Evolutionary conservation across 2,113 vertebrate species (phyloP), one percentile per base, ranked within the genome.

Genomic region (Amblyornis subalaris): DNA sequence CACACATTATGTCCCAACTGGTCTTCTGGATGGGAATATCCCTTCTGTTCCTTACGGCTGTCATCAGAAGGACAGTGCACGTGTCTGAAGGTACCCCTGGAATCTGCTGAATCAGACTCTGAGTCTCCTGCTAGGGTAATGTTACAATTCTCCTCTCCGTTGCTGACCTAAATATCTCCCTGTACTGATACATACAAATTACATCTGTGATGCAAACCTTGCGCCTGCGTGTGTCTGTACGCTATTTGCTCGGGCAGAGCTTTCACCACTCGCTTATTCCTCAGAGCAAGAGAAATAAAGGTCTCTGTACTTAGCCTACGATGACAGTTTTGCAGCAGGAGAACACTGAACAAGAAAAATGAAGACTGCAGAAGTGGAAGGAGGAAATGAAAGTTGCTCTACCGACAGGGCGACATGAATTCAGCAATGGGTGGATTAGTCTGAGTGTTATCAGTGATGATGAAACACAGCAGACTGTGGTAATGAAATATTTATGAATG

Each of bases 401-500:
- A 36, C 85, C 25, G 69, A 67, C 93, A 93, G 96, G 96, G 72
- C 85, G 58, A 74, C 93, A 55, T 76, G 95, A 81, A 94, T 95
- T 76, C 83, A 92, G 96, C 90, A 84, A 91, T 93, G 95, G 96
- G 91, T 78, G 96, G 96, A 91, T 96, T 73, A 95, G 97, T 92
- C 95, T 23, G 36, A 90, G 92, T 44, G 82, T 92, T 92, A 66
- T 91, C 95, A 22, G 77, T 67, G 67, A 96, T 91, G 98, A 97
- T 97, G 97, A 97, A 97, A 97, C 91, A 78, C 94, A 96, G 97
- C 97, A 97, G 97, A 96, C 94, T 79, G 93, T 84, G 93, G 96
- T 96, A 81, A 98, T 98, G 98, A 98, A 98, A 98, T 98, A 98
- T 98, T 98, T 98, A 98, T 98, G 98, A 98, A 98, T 97, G 97